Evolutionary conservation across 2,888 invertebrate genomes (phyloP), one percentile per base, ranked within the genome.

Genomic region (Philopedon plagiatum): DNA sequence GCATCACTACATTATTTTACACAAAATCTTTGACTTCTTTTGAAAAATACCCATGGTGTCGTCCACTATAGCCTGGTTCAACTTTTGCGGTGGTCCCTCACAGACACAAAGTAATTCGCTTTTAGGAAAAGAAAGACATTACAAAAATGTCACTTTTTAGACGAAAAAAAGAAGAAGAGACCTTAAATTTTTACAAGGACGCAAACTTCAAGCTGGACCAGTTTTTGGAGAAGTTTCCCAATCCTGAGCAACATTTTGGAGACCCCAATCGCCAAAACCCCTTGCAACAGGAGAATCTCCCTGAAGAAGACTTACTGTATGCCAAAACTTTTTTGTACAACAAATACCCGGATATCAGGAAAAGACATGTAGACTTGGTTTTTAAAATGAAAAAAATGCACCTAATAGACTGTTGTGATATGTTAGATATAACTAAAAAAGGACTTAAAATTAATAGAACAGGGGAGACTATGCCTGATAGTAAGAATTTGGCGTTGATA

Each of bases 271-370:
- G 80, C 34, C 71, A 75, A 56, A 73, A 78, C 44, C 41, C 80
- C 7, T 63, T 83, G 32, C 51, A 71, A 18, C 75, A 71, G 3
- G 77, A 78, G 13, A 68, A 78, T 63, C 21, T 74, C 1, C 64
- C 75, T 19, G 74, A 76, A 49, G 76, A 75, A 15, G 80, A 81
- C 68, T 49, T 76, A 15, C 29, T 67, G 1, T 82, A 78, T 74
- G 82, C 81, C 8, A 26, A 78, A 56, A 76, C 66, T 11, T 81
- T 80, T 69, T 69, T 84, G 0, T 80, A 78, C 64, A 83, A 84
- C 74, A 68, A 78, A 7, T 84, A 80, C 67, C 57, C 66, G 11
- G 79, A 77, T 70, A 74, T 81, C 9, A 76, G 82, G 21, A 77
- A 78, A 63, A 76, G 71, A 41, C 80, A 81, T 57, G 81, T 83